Percentiles rank a stretch among this genome's conserved stretches.
Conservation (phyloP, 2,113 vertebrate genomes). For the Brachyistius frenatus region DNA sequence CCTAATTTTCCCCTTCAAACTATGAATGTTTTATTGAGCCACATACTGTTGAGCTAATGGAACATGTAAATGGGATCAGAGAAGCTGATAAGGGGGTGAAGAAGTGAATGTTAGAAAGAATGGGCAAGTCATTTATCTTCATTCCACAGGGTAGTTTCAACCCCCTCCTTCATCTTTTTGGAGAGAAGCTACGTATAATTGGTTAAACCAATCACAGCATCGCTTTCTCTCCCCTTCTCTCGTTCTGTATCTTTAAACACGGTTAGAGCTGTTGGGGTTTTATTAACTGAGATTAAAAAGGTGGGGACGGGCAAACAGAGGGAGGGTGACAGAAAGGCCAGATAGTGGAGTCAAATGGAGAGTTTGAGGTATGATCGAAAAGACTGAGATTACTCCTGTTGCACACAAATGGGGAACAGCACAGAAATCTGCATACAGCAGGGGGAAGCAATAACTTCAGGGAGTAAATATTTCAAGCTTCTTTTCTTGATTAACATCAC, state of each 20-base stretch:
- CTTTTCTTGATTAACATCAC: too few relatives aligned
- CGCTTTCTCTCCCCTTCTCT: background rate
- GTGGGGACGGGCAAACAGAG: background rate
- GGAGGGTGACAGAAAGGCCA: constrained; percentile 1
- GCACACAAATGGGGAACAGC: too few relatives aligned
- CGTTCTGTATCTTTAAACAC: background rate
- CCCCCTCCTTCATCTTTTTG: constrained; percentile 13
- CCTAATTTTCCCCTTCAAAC: constrained; percentile 55
- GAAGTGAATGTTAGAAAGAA: constrained; percentile 9
- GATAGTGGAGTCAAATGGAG: constrained; percentile 1
- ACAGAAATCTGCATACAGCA: background rate
- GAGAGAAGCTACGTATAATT: background rate
- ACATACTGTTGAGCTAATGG: constrained; percentile 24
- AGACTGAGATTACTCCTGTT: too few relatives aligned
- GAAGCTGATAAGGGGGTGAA: background rate
- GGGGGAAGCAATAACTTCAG: background rate
- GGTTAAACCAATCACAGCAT: constrained; percentile 1
- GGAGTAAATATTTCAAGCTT: too few relatives aligned
- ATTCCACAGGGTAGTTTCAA: constrained; percentile 15
- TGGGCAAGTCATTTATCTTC: constrained; percentile 14
- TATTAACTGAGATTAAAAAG: background rate
- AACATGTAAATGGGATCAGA: constrained; percentile 31
- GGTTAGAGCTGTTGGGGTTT: constrained; percentile 5
- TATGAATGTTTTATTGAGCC: constrained; percentile 52
- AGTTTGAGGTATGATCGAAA: background rate